Evolutionary conservation across 2,888 invertebrate species (phyloP).

Genomic region (Apeira syringaria): DNA sequence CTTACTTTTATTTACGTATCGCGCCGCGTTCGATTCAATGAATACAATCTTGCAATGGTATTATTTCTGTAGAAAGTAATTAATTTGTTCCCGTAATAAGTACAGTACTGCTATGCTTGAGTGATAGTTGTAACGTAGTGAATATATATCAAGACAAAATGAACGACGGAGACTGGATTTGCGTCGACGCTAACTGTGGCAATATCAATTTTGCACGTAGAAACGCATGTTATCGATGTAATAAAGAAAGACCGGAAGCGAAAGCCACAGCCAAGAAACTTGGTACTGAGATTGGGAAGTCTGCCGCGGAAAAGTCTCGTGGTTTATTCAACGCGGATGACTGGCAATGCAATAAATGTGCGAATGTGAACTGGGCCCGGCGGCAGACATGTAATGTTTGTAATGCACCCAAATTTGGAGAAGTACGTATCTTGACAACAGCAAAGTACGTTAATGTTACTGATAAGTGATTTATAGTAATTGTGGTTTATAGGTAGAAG

Average conservation of each 20-base stretch:
- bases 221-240: conserved; percentile 95
- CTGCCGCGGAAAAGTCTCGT: conserved; percentile 98
- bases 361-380: conserved; percentile 99
- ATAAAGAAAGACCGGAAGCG: conserved; percentile 85
- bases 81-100: conserved; percentile 24
- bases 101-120: conserved; percentile 42
- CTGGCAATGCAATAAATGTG: conserved; percentile 99
- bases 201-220: conserved; percentile 98
- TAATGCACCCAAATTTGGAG: conserved; percentile 98
- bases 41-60: conserved; percentile 32
- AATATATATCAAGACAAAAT: conserved; percentile 53
- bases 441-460: conserved; percentile 1
- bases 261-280: conserved; percentile 88
- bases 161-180: conserved; percentile 87
- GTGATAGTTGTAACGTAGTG: conserved; percentile 34
- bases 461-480: conserved; percentile 3
- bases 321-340: conserved; percentile 99
- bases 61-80: conserved; percentile 34
- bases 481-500: conserved; percentile 82
- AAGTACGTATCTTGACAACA: conserved; percentile 84
- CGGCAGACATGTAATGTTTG: conserved; percentile 98
- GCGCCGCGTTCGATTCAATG: conserved; percentile 28
- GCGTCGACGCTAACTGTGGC: conserved; percentile 89
- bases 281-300: conserved; percentile 98
- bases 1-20: conserved; percentile 64